Conservation (phyloP, 2,888 invertebrate species). For the Seira sanloemensis region DNA sequence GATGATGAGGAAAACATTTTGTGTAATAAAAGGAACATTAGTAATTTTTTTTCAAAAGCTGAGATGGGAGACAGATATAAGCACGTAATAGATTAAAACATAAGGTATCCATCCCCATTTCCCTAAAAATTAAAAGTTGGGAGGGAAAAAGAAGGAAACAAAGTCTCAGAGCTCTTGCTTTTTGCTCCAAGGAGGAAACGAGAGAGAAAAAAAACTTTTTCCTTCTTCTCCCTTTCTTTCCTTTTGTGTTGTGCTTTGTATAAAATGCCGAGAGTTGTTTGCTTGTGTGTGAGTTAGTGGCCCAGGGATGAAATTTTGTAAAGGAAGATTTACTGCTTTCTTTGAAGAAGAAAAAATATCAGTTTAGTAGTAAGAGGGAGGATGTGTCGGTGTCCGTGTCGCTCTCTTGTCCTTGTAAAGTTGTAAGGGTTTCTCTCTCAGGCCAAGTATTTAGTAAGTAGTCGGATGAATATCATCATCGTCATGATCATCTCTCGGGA, state of each 20-base stretch:
- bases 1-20: constrained; percentile 42
- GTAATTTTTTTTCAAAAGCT: constrained; percentile 62
- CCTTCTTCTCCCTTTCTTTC: constrained; percentile 23
- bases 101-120: constrained; percentile 50
- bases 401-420: not conserved
- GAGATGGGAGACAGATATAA: constrained; percentile 58
- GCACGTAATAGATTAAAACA: constrained; percentile 45
- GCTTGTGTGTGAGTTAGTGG: not conserved
- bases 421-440: constrained; percentile 31
- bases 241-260: not conserved
- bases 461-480: not conserved
- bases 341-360: constrained; percentile 65
- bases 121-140: not conserved
- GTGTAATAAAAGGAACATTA: constrained; percentile 60
- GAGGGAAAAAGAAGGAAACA: constrained; percentile 37
- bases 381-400: constrained; percentile 54
- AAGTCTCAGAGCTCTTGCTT: too few species aligned
- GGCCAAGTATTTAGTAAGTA: not conserved
- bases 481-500: too few species aligned
- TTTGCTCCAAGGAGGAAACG: constrained; percentile 6
- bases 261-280: not conserved
- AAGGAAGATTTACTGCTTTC: constrained; percentile 63
- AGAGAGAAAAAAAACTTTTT: constrained; percentile 11
- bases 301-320: constrained; percentile 37
- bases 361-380: constrained; percentile 45